A percentile compares a stretch with the other conserved stretches of the same genome.
Evolutionary conservation across 2,797 vertebrate genomes (phyloP).

Genomic region (Sebastes diploproa): DNA sequence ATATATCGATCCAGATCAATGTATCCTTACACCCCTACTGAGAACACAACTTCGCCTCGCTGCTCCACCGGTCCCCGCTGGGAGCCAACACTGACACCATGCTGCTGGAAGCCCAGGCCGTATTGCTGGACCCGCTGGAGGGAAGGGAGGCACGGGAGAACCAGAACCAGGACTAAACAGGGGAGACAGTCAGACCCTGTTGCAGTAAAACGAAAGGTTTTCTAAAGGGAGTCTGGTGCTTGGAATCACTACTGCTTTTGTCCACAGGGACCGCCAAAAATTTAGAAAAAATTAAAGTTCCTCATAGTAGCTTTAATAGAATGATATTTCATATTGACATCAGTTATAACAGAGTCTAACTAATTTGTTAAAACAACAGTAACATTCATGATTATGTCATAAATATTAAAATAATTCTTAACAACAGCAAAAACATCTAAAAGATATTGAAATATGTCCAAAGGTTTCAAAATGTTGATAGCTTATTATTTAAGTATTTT

Average conservation of each 20-base stretch:
- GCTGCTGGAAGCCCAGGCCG: no score
- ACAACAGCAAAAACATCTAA: neutral
- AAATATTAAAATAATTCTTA: neutral
- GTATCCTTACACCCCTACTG: no score
- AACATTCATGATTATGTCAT: neutral
- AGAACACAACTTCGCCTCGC: no score
- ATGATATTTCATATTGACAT: neutral
- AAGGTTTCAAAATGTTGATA: neutral
- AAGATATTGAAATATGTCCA: neutral
- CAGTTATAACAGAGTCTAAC: neutral
- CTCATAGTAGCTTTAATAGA: neutral
- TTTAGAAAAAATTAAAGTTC: no score
- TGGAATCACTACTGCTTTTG: neutral
- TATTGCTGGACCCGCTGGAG: no score
- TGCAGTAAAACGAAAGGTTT: no score
- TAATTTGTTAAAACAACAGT: neutral
- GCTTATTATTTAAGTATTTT: neutral
- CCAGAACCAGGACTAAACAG: no score
- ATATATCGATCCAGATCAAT: no score
- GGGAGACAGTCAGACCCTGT: no score
- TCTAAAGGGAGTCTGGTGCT: neutral
- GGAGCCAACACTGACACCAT: no score
- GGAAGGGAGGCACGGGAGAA: no score
- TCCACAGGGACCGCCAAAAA: neutral
- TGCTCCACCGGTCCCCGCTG: no score